A percentile compares a stretch with the other conserved stretches of the same genome.
Conservation (phyloP, 2,113 vertebrate species). For the Mesoclemmys tuberculata region DNA sequence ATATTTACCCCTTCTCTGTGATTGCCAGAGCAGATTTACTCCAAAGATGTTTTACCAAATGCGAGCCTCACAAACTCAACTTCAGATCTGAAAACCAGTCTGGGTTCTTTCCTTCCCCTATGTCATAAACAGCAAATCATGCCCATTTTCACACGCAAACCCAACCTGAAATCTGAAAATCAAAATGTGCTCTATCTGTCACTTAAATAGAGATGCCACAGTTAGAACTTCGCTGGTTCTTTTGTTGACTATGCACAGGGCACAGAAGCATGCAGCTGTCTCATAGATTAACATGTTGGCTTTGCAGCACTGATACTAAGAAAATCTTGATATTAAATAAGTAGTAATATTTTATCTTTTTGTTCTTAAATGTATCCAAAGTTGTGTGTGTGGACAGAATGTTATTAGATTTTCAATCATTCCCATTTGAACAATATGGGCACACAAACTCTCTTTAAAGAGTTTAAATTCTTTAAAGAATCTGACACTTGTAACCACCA, state of each 20-base stretch:
- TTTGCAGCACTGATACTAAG: neutral
- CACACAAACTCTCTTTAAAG: neutral
- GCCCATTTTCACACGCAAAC: neutral
- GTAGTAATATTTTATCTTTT: neutral
- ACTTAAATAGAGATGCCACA: neutral
- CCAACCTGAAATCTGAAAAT: accelerated
- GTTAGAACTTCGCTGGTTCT: neutral
- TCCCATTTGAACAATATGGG: neutral
- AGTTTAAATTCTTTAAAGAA: accelerated
- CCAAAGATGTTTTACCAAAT: neutral
- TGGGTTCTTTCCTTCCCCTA: neutral
- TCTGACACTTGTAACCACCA: neutral
- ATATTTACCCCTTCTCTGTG: neutral
- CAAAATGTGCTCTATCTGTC: accelerated
- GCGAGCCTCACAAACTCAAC: neutral
- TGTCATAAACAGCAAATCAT: neutral
- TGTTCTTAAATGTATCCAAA: neutral
- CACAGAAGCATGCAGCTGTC: neutral
- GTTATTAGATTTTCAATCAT: neutral
- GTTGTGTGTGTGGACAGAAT: neutral
- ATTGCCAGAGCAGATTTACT: neutral
- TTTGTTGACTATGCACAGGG: accelerated
- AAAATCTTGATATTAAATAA: neutral
- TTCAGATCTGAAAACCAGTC: neutral
- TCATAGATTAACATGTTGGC: neutral